phyloP scores from a whole-genome alignment of 2,797 vertebrate species.

The Astyanax mexicanus region DNA sequence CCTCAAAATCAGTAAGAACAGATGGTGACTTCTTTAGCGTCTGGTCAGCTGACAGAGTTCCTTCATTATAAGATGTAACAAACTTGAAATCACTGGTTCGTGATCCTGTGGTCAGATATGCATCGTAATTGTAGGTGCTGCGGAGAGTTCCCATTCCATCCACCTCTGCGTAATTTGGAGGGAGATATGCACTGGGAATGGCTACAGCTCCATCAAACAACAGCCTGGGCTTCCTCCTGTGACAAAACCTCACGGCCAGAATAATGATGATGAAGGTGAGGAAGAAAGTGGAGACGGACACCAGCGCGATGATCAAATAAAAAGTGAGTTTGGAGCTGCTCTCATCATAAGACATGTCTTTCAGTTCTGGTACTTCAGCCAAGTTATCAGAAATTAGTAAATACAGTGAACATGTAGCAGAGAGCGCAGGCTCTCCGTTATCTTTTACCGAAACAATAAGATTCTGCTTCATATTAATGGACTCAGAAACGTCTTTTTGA shows the following conservation, averaged over 20 bases:
- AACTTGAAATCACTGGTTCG: conserved; percentile 66
- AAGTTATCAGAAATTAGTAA: conserved; percentile 65
- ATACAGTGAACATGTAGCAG: conserved; percentile 61
- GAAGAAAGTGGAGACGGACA: conserved; percentile 63
- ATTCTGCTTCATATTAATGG: conserved; percentile 78
- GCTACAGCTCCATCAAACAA: no score
- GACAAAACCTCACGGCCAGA: conserved; percentile 57
- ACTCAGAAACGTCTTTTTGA: conserved; percentile 77
- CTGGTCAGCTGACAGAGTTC: not conserved
- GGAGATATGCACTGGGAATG: no score
- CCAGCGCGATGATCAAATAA: conserved; percentile 70
- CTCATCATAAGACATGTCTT: conserved; percentile 53
- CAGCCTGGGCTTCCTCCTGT: no score
- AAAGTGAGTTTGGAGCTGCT: conserved; percentile 60
- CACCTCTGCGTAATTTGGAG: no score
- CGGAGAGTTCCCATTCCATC: no score
- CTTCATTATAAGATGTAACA: conserved; percentile 53
- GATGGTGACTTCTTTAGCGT: not conserved
- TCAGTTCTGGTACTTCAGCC: conserved; percentile 65
- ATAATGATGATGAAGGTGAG: conserved; percentile 57
- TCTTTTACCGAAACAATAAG: conserved; percentile 64
- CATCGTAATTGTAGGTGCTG: no score
- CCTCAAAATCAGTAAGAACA: no score
- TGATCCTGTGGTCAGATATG: conserved; percentile 51
- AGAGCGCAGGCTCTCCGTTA: conserved; percentile 66